Evolutionary conservation across 2,888 invertebrate genomes (phyloP).

Genomic region (Conchocele bisecta): DNA sequence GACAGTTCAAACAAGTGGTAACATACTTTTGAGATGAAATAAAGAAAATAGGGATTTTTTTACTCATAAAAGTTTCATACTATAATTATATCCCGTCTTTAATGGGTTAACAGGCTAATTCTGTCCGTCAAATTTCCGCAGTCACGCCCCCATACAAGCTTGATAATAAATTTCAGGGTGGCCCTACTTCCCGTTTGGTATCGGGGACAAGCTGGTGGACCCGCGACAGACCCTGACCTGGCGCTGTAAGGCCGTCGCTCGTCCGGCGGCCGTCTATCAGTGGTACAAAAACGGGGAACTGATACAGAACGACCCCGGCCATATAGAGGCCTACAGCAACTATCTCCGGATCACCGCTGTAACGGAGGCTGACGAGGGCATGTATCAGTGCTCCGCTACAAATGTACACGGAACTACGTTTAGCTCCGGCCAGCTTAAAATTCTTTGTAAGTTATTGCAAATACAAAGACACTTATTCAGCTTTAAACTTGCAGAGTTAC

Average conservation of each 20-base stretch:
- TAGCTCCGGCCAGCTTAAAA: slow-evolving; percentile 94
- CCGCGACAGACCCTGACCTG: slow-evolving; percentile 69
- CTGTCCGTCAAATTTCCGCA: too few species aligned
- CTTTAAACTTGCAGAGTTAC: neutral
- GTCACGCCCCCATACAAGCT: too few species aligned
- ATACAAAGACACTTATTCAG: neutral
- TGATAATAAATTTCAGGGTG: slow-evolving; percentile 76
- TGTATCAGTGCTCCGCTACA: slow-evolving; percentile 96
- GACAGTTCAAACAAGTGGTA: too few species aligned
- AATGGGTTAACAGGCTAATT: too few species aligned
- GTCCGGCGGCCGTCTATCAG: slow-evolving; percentile 64
- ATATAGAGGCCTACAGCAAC: slow-evolving; percentile 59
- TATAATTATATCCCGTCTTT: too few species aligned
- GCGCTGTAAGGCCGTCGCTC: slow-evolving; percentile 75
- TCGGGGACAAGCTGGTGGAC: slow-evolving; percentile 75
- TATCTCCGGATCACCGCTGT: slow-evolving; percentile 65
- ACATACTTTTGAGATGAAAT: too few species aligned
- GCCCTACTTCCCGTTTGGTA: slow-evolving; percentile 77
- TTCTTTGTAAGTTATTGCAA: slow-evolving; percentile 87
- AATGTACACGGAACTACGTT: slow-evolving; percentile 93
- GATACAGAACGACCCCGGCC: slow-evolving; percentile 38
- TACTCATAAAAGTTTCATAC: too few species aligned
- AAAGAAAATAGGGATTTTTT: too few species aligned
- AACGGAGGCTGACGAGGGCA: slow-evolving; percentile 89
- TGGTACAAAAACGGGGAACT: slow-evolving; percentile 75